Evolutionary conservation across 2,113 vertebrate genomes (phyloP).

Genomic region (Scomber colias): DNA sequence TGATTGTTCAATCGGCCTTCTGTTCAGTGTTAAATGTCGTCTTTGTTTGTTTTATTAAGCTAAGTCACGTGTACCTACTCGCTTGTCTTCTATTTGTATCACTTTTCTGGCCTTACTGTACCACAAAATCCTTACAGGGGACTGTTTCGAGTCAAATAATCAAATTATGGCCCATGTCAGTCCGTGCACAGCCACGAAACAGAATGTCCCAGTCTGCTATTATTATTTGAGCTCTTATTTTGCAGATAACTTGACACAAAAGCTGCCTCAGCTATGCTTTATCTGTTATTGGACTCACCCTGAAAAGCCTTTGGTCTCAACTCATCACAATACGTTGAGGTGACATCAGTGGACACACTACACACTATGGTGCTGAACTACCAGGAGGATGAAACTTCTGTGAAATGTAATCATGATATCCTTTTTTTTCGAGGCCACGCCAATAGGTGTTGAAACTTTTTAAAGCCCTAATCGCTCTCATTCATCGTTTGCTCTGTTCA

Average conservation of each 20-base stretch:
- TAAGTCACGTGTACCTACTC: conserved; percentile 41
- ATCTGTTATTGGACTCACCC: conserved; percentile 60
- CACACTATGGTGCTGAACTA: conserved; percentile 63
- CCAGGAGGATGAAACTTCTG: conserved; percentile 41
- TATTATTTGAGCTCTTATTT: conserved; percentile 33
- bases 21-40: conserved; percentile 68
- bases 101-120: conserved; percentile 67
- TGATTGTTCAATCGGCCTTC: conserved; percentile 63
- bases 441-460: conserved; percentile 20
- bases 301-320: conserved; percentile 41
- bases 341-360: conserved; percentile 31
- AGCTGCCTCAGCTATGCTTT: conserved; percentile 66
- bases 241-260: conserved; percentile 56
- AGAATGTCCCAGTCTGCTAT: conserved; percentile 50
- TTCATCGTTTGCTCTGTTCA: conserved; percentile 35
- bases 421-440: conserved; percentile 48
- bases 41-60: conserved; percentile 47
- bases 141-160: not conserved
- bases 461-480: conserved; percentile 24
- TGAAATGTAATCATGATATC: conserved; percentile 47
- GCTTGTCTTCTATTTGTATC: conserved; percentile 25
- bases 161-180: conserved; percentile 16
- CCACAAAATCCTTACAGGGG: conserved; percentile 39
- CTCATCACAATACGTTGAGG: conserved; percentile 13
- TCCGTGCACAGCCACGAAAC: conserved; percentile 20